phyloP scores from a whole-genome alignment of 1,140 invertebrate species.

The Saxidomus purpurata region DNA sequence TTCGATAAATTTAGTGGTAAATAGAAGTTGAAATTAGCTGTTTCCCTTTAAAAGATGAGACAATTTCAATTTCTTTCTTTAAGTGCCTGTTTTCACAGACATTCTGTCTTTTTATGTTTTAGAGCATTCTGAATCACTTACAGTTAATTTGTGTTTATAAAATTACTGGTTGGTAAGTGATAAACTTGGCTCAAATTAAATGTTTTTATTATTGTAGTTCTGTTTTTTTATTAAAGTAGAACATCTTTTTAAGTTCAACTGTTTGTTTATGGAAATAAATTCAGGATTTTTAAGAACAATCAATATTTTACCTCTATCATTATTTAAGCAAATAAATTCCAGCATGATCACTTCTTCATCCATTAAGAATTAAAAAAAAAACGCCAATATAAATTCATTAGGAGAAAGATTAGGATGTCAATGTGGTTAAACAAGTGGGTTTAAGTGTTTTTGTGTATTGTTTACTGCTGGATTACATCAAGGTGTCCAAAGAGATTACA shows the following conservation, averaged over 20 bases:
- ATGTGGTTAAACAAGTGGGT: neutral
- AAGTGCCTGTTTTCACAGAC: neutral
- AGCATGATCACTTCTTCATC: neutral
- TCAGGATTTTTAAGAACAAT: no score
- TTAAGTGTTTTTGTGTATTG: neutral
- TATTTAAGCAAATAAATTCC: neutral
- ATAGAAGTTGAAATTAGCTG: neutral
- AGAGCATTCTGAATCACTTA: neutral
- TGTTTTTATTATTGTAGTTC: no score
- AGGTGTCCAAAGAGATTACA: neutral
- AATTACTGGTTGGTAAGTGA: neutral
- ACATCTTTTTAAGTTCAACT: no score
- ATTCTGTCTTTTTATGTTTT: constrained; percentile 11
- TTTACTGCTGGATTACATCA: neutral
- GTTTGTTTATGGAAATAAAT: no score
- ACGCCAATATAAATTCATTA: neutral
- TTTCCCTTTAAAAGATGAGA: neutral
- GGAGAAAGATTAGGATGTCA: neutral
- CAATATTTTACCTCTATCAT: neutral
- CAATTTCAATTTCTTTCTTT: neutral
- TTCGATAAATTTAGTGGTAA: neutral
- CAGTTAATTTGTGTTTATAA: neutral
- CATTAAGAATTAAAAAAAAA: neutral
- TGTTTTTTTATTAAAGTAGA: no score
- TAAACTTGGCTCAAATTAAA: no score